Evolutionary conservation across 2,113 vertebrate genomes (phyloP).

Genomic region (Myodes glareolus): DNA sequence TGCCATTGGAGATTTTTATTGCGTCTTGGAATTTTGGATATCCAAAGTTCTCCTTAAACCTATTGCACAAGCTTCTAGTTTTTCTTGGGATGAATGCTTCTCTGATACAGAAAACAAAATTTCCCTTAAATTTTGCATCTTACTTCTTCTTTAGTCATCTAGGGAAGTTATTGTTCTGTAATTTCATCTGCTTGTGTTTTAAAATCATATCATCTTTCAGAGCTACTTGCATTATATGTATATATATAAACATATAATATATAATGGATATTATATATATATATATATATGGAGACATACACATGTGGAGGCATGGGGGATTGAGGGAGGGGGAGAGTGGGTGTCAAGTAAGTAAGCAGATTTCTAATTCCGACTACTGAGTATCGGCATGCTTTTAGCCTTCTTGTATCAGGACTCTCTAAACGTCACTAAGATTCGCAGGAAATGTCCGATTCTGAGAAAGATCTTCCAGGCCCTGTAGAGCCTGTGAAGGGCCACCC

Average conservation of each 20-base stretch:
- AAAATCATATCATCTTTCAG: background rate
- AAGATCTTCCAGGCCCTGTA: background rate
- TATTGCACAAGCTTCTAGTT: background rate
- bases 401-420: background rate
- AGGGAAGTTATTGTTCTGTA: constrained; percentile 13
- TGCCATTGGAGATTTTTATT: background rate
- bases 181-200: constrained; percentile 19
- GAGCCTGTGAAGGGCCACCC: background rate
- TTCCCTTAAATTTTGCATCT: background rate
- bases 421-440: background rate
- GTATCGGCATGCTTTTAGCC: background rate
- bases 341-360: background rate
- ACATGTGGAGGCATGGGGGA: no score
- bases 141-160: background rate
- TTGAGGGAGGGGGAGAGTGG: background rate
- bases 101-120: constrained; percentile 36
- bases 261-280: background rate
- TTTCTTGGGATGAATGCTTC: background rate
- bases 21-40: background rate
- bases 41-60: background rate
- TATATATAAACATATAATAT: background rate
- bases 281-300: background rate
- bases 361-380: background rate
- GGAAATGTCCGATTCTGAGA: background rate
- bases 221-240: background rate